Evolutionary conservation across 1,140 invertebrate species (phyloP), one percentile per base, ranked within the genome.

Genomic region (Drosophila takahashii): DNA sequence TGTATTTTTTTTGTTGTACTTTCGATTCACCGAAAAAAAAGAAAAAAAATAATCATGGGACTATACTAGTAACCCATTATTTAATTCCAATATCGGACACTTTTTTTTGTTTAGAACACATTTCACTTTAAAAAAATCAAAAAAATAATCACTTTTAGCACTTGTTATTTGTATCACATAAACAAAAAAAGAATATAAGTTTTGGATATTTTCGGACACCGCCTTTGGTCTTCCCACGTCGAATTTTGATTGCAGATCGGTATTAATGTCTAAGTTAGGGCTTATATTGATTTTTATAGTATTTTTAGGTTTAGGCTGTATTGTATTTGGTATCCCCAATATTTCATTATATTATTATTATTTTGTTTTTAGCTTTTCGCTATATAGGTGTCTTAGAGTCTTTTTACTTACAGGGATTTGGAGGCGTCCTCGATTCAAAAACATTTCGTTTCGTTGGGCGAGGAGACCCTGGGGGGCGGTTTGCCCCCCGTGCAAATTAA

Each of bases 401-500:
- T 75, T 72, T 42, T 84, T 87, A 87, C 84, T 87, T 87, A 87
- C 84, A 51, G 87, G 84, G 84, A 62, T 67, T 79, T 72, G 79
- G 18, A 65, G 79, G 79, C 83, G 79, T 87, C 79, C 74, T 77
- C 71, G 75, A 69, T 83, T 89, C 73, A 89, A 74, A 62, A 89
- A 89, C 83, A 87, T 83, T 79, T 66, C 67, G 79, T 70, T 42
- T 52, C 39, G 42, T 52, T 51, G 56, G 56, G 34, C 22, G 47
- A 51, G 36, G 64, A 42, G 64, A 47, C 56, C 29, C 16, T 83
- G 78, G 61, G 74, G 53, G 66, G 41, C 70, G 81, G 76, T 53
- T 80, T 72, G 79, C 81, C 79, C 69, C 74, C 77, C 59, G 50
- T 77, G 45, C 36, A 77, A 75, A 75, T 53, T 74, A 83, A 73